A percentile compares a stretch with the other conserved stretches of the same genome.
Evolutionary conservation across 2,797 vertebrate genomes (phyloP).

Genomic region (Pseudomugil tenellus): DNA sequence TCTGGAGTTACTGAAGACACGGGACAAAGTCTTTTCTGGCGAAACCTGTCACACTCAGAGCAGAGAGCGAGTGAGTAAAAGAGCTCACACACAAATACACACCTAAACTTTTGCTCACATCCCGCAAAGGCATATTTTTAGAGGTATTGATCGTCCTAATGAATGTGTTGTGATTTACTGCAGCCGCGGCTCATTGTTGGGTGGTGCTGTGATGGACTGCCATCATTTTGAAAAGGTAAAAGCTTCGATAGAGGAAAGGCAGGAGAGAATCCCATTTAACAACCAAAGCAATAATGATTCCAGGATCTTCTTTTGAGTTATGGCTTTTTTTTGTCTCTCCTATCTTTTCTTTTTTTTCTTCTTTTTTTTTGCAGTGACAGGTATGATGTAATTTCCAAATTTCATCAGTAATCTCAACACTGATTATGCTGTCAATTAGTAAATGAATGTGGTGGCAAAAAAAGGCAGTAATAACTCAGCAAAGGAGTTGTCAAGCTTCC

Average conservation of each 20-base stretch:
- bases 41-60: slow-evolving; percentile 31
- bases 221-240: slow-evolving; percentile 79
- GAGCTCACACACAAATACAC: slow-evolving; percentile 29
- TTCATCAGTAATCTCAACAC: slow-evolving; percentile 74
- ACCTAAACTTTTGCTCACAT: slow-evolving; percentile 35
- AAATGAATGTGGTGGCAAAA: slow-evolving; percentile 71
- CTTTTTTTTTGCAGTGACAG: slow-evolving; percentile 54
- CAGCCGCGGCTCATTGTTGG: slow-evolving; percentile 74
- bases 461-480: slow-evolving; percentile 64
- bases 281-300: slow-evolving; percentile 65
- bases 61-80: slow-evolving; percentile 24
- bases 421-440: slow-evolving; percentile 81
- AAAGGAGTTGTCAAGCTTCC: slow-evolving; percentile 71
- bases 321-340: slow-evolving; percentile 19
- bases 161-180: slow-evolving; percentile 80
- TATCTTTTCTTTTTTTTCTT: not conserved
- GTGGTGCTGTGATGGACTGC: slow-evolving; percentile 73
- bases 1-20: slow-evolving; percentile 36
- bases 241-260: slow-evolving; percentile 71
- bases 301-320: slow-evolving; percentile 72
- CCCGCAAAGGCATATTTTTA: slow-evolving; percentile 53
- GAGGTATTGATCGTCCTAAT: slow-evolving; percentile 80
- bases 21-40: slow-evolving; percentile 50
- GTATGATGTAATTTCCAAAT: slow-evolving; percentile 79
- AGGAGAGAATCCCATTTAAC: slow-evolving; percentile 72